Percentiles rank a stretch among this genome's conserved stretches.
phyloP scores from a whole-genome alignment of 2,888 invertebrate species.

The Tribolium freemani region DNA sequence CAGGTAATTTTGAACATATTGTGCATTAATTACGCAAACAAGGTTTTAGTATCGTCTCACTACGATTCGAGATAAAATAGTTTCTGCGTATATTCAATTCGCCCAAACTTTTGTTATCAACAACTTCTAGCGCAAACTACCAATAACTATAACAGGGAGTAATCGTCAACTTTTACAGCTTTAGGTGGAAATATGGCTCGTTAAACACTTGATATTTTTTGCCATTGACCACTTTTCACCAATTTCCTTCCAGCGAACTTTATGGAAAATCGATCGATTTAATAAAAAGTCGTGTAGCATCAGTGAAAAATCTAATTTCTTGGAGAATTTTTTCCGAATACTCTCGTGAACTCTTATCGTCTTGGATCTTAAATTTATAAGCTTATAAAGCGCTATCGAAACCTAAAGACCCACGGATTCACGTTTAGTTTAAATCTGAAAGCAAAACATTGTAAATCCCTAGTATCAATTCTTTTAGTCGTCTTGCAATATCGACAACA shows the following conservation, averaged over 20 bases:
- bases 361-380: constrained; percentile 30
- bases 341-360: constrained; percentile 6
- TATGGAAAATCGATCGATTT: constrained; percentile 9
- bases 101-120: constrained; percentile 13
- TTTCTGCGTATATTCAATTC: neutral
- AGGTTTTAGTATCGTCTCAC: neutral
- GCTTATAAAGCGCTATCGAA: constrained; percentile 13
- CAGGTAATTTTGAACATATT: constrained; percentile 10
- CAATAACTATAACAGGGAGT: constrained; percentile 20
- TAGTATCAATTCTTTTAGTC: constrained; percentile 47
- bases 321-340: neutral
- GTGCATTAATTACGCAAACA: constrained; percentile 4
- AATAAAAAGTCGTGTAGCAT: neutral
- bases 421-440: constrained; percentile 45
- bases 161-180: constrained; percentile 19
- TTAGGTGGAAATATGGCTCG: constrained; percentile 21
- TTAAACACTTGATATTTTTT: constrained; percentile 29
- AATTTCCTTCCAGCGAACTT: neutral
- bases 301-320: constrained; percentile 8
- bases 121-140: constrained; percentile 1
- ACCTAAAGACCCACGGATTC: constrained; percentile 38
- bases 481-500: constrained; percentile 39
- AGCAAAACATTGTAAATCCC: constrained; percentile 50
- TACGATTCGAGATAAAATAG: constrained; percentile 9
- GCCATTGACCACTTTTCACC: constrained; percentile 16